These are phyloP conservation scores for Drosophila maculinotata DNA, from an alignment of 2,888 invertebrate species.

Conservation along the genomic window DNA sequence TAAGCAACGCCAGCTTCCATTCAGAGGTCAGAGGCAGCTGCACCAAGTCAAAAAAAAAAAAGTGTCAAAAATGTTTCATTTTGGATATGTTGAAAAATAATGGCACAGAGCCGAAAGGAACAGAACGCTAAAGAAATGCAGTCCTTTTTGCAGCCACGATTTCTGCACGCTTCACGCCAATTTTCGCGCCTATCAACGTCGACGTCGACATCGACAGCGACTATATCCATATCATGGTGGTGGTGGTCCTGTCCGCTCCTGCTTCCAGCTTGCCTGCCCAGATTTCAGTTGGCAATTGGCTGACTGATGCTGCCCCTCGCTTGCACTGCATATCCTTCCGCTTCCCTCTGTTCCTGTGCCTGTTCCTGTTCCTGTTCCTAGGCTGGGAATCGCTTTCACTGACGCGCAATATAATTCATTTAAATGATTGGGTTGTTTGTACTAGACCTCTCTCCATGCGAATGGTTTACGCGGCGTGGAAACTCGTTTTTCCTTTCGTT, in stretches of 20 bases:
- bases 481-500: conserved; percentile 66
- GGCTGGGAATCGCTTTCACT: conserved; percentile 57
- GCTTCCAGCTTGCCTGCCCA: conserved; percentile 18
- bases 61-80: conserved; percentile 80
- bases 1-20: conserved; percentile 28
- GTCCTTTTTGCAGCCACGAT: conserved; percentile 68
- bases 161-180: conserved; percentile 85
- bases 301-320: conserved; percentile 21
- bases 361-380: not conserved
- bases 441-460: conserved; percentile 31
- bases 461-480: conserved; percentile 65
- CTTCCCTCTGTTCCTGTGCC: conserved; percentile 5
- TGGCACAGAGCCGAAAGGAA: conserved; percentile 47
- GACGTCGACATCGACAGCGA: conserved; percentile 48
- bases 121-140: conserved; percentile 14
- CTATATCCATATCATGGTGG: conserved; percentile 26
- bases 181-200: conserved; percentile 83
- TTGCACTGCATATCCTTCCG: conserved; percentile 46
- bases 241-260: conserved; percentile 39
- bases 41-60: conserved; percentile 44
- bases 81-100: conserved; percentile 79
- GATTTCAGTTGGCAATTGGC: too few species aligned
- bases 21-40: conserved; percentile 58
- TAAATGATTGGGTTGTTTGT: conserved; percentile 79
- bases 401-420: conserved; percentile 74